Percentiles rank a stretch among this genome's conserved stretches.
Evolutionary conservation across 2,888 invertebrate species (phyloP).

Genomic region (Lypha dubia): DNA sequence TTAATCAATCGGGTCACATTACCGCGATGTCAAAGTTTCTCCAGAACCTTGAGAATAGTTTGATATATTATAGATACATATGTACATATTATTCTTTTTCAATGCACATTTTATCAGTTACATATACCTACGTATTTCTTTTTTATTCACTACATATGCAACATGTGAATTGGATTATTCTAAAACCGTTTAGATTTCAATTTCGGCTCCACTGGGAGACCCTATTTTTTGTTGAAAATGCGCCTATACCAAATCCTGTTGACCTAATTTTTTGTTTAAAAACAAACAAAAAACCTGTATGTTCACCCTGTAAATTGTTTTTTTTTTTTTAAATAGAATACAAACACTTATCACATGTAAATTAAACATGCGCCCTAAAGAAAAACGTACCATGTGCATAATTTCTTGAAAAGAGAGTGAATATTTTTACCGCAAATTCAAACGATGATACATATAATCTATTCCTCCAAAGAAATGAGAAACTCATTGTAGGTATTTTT

Average conservation of each 20-base stretch:
- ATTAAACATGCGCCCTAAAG: constrained; percentile 52
- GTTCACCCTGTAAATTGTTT: constrained; percentile 39
- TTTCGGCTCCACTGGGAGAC: neutral
- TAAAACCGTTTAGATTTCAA: neutral
- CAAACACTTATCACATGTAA: constrained; percentile 62
- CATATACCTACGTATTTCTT: no score
- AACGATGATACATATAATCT: constrained; percentile 9
- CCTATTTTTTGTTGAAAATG: constrained; percentile 7
- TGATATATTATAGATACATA: no score
- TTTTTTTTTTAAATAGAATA: constrained; percentile 12
- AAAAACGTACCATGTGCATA: constrained; percentile 62
- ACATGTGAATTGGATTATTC: neutral
- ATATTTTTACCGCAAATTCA: constrained; percentile 66
- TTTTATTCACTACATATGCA: no score
- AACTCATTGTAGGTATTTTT: constrained; percentile 13
- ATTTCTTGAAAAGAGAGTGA: constrained; percentile 38
- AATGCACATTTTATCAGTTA: no score
- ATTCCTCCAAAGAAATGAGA: constrained; percentile 38
- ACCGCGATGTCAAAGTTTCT: no score
- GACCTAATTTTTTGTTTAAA: constrained; percentile 40
- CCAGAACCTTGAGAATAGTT: no score
- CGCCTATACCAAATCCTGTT: constrained; percentile 39
- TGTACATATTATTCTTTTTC: no score
- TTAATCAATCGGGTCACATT: no score
- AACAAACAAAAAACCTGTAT: constrained; percentile 15